phyloP scores from a whole-genome alignment of 2,888 invertebrate species.

The Aproaerema taeniolella region DNA sequence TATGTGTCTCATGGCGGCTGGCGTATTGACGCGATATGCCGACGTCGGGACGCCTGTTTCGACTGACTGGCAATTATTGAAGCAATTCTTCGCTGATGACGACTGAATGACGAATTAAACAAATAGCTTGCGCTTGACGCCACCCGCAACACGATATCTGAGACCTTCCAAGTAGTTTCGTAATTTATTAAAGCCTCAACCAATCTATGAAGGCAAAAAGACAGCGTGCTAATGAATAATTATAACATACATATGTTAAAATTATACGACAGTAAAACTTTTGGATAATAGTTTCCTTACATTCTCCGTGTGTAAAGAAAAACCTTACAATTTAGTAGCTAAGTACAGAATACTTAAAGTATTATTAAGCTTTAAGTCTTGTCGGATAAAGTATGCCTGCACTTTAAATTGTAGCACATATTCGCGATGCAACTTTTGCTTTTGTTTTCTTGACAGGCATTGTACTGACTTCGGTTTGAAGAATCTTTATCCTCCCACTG shows the following conservation, averaged over 20 bases:
- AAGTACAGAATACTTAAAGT: too few relatives aligned
- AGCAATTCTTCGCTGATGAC: constrained; percentile 16
- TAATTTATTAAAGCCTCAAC: not conserved
- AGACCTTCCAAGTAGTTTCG: constrained; percentile 24
- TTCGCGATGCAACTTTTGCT: constrained; percentile 7
- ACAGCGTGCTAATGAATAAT: too few relatives aligned
- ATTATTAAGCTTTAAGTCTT: too few relatives aligned
- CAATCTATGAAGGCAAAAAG: too few relatives aligned
- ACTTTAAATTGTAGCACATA: not conserved
- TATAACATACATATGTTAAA: too few relatives aligned
- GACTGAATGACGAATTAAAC: constrained; percentile 38
- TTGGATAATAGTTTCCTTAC: too few relatives aligned
- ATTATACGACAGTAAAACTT: too few relatives aligned
- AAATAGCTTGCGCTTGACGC: constrained; percentile 29
- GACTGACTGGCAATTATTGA: constrained; percentile 21
- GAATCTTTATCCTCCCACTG: too few relatives aligned
- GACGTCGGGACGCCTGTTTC: constrained; percentile 49
- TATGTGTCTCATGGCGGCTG: constrained; percentile 24
- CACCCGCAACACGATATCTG: constrained; percentile 28
- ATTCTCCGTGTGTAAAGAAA: too few relatives aligned
- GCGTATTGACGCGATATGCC: constrained; percentile 51
- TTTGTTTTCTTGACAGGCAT: constrained; percentile 7
- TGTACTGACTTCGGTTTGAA: too few relatives aligned
- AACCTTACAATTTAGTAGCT: too few relatives aligned
- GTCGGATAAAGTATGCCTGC: too few relatives aligned